phyloP scores from a whole-genome alignment of 2,113 vertebrate genomes.

The Lasiurus cinereus region DNA sequence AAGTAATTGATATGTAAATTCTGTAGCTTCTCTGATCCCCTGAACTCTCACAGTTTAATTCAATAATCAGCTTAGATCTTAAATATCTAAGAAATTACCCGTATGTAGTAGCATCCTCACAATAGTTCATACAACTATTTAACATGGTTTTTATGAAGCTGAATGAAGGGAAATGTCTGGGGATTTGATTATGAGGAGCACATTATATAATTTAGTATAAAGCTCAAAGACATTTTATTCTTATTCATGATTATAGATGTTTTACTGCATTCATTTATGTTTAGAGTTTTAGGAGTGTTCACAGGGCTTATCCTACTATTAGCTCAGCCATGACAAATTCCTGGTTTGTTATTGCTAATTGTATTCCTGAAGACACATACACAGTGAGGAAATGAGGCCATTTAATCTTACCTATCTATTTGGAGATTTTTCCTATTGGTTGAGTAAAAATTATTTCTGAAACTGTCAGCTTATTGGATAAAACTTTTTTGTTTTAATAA shows the following conservation, averaged over 20 bases:
- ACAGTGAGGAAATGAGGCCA: background rate
- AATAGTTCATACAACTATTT: background rate
- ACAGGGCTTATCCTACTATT: background rate
- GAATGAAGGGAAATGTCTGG: background rate
- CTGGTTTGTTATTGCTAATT: background rate
- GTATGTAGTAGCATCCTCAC: background rate
- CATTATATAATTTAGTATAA: background rate
- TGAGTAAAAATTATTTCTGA: slow-evolving; percentile 65
- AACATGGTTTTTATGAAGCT: background rate
- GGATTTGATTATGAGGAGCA: slow-evolving; percentile 51
- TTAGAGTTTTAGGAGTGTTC: background rate
- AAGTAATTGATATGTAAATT: rapidly evolving
- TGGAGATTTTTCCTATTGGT: slow-evolving; percentile 45
- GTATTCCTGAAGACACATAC: background rate
- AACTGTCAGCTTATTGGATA: slow-evolving; percentile 17
- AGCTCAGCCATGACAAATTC: slow-evolving; percentile 45
- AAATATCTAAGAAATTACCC: background rate
- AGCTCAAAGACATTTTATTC: background rate
- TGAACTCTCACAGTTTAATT: no score
- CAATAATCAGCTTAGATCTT: no score
- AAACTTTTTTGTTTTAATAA: slow-evolving; percentile 41
- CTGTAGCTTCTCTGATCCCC: background rate
- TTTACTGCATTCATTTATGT: background rate
- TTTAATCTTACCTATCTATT: slow-evolving; percentile 29
- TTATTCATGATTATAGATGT: slow-evolving; percentile 22